phyloP scores from a whole-genome alignment of 2,113 vertebrate species.

The Cololabis saira region DNA sequence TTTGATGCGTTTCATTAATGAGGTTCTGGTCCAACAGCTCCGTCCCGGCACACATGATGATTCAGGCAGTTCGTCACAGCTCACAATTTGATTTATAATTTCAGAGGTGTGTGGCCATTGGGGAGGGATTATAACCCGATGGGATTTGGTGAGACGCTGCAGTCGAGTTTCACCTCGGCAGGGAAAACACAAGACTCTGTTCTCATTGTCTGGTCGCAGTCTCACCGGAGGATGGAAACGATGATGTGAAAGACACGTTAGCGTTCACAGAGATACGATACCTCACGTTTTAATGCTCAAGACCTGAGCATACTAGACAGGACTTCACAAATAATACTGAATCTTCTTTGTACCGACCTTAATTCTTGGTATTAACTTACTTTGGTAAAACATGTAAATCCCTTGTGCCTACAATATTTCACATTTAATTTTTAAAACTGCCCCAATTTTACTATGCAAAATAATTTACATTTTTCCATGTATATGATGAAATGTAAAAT shows the following conservation, averaged over 20 bases:
- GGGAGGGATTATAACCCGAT: background rate
- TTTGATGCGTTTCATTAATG: slow-evolving; percentile 23
- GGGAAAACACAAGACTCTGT: background rate
- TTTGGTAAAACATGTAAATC: too few species aligned
- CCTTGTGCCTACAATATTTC: background rate
- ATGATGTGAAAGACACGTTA: background rate
- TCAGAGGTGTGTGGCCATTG: too few species aligned
- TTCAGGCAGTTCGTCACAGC: slow-evolving; percentile 17
- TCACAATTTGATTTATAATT: background rate
- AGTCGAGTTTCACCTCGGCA: background rate
- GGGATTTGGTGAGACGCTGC: background rate
- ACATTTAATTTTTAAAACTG: background rate
- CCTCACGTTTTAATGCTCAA: too few species aligned
- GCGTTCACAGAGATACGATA: too few species aligned
- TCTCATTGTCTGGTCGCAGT: background rate
- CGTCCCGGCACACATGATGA: slow-evolving; percentile 26
- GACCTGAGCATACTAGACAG: background rate
- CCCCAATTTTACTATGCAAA: background rate
- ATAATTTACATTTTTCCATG: background rate
- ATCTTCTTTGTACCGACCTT: too few species aligned
- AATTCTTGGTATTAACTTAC: too few species aligned
- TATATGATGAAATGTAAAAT: background rate
- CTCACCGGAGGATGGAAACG: background rate
- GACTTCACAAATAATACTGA: background rate
- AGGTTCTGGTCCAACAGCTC: slow-evolving; percentile 26